Base-by-base conservation (phyloP, 2,113 vertebrate genomes). In the Silurus asotus region DNA sequence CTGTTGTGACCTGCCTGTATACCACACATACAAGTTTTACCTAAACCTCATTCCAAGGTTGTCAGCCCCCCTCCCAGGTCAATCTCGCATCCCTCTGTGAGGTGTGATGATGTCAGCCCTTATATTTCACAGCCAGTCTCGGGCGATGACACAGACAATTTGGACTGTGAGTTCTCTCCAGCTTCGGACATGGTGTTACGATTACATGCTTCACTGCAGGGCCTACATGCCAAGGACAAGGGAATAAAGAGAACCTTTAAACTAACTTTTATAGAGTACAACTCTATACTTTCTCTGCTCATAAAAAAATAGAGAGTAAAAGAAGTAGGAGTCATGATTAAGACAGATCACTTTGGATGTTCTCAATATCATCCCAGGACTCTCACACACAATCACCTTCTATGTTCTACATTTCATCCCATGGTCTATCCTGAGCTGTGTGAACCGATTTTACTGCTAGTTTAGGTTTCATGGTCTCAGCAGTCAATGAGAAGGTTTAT, bases 71-170 rank as follows among this genome's bases (percentile, higher is more conserved):
- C 70, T 15, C 83, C 80, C 48, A 58, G 11, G 83, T 88, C 93
- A 91, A 81, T 90, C 93, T 92, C 84, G 75, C 75, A 82, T 83
- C 93, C 88, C 84, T 88, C 88, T 89, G 90, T 88, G 92, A 91
- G 88, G 89, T 80, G 85, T 88, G 91, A 93, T 95, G 94, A 95
- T 93, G 94, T 94, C 91, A 93, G 93, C 92, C 94, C 92, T 94
- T 90, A 93, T 96, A 95, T 96, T 96, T 97, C 94, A 96, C 90
- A 86, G 94, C 92, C 91, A 94, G 93, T 91, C 94, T 90, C 92
- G 93, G 92, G 96, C 80, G 95, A 96, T 96, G 96, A 98, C 96
- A 97, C 88, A 93, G 94, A 94, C 95, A 96, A 96, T 97, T 97
- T 97, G 96, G 95, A 94, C 94, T 94, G 95, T 94, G 94, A 96